Evolutionary conservation across 1,140 invertebrate species (phyloP), one percentile per base, ranked within the genome.

Genomic region (Eueides isabella): DNA sequence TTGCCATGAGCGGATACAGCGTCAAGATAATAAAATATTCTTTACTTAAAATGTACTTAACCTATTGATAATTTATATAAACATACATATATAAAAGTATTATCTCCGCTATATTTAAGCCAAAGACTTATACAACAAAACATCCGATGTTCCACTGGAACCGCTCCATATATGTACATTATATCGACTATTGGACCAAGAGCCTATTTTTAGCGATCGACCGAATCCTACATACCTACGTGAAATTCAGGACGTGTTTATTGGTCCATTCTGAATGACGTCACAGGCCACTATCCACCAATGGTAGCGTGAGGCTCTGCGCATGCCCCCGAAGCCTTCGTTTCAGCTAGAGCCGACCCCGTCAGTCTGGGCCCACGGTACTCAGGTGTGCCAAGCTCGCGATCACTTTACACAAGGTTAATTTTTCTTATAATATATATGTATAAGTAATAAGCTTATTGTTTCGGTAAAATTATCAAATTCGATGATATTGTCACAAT

Each of bases 131-230:
- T 19, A 48, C 41, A 23, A 48, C 2, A n/a, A 1, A n/a, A 48
- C 16, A 19, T 19, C 7, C 6, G 16, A 48, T 26, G 23, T 3
- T 23, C 23, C 48, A 11, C 23, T 55, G 48, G 26, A 55, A 55
- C 9, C 3, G n/a, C n/a, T 55, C 19, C 19, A 44, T n/a, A n/a
- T 7, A 55, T 23, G 26, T 55, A 55, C 48, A 55, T 55, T 26
- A 55, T 82, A 90, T 89, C 88, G 87, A 89, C 83, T 85, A 67
- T 55, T 74, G 71, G 81, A 66, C 81, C 82, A 79, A 82, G 76
- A 74, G 80, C 80, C 89, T 92, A 92, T 91, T 87, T 92, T 92
- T 92, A 91, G 85, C 79, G 55, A 90, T 89, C 90, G 88, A 91
- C 85, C 88, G 74, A 82, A 69, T 71, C 76, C 79, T 68, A 80